Evolutionary conservation across 1,140 invertebrate species (phyloP), one percentile per base, ranked within the genome.

Genomic region (Tachypleus tridentatus): DNA sequence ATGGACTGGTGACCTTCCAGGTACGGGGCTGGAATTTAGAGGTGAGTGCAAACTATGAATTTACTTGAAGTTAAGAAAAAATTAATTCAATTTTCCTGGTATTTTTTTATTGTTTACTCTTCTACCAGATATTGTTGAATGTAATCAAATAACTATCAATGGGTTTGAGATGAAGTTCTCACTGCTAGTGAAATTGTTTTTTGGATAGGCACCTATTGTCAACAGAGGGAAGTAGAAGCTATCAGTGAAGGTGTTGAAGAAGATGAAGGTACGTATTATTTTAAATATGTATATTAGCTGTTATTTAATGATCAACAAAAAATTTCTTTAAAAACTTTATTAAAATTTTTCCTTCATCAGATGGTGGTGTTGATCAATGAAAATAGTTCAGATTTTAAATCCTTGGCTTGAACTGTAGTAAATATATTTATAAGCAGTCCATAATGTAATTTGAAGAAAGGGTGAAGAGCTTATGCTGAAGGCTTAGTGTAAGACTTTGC

Each of bases 1-100:
- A 99, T 77, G 96, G 97, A 2, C 80, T 99, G 53, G 92, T 98
- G 4, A 99, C 97, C 0, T 99, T 99, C 79, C 97, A 99, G 81
- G 75, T 99, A 74, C 81, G 97, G 97, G 97, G 4, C 78, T 99
- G 4, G 97, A 99, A 78, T 99, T 99, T 78, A 80, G 95, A 63
- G 97, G 94, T 67, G 64, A 72, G 67, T 54, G 8, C 50, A 29
- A 29, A 29, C 29, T 29, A 29, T 29, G 29, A 29, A 29, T 29
- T 29, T 29, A 29, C 29, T 29, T 29, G 29, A 29, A 29, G 29
- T 29, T 29, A 29, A 29, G 29, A 29, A 29, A 8, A 54, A 8
- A 54, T 54, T 54, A 54, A 54, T 54, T 54, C n/a, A 54, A 8
- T 54, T n/a, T 8, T 54, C 3, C n/a, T 54, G 53, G 53, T 54